Conservation (phyloP, 2,797 vertebrate genomes). For the Manis crassicaudata region DNA sequence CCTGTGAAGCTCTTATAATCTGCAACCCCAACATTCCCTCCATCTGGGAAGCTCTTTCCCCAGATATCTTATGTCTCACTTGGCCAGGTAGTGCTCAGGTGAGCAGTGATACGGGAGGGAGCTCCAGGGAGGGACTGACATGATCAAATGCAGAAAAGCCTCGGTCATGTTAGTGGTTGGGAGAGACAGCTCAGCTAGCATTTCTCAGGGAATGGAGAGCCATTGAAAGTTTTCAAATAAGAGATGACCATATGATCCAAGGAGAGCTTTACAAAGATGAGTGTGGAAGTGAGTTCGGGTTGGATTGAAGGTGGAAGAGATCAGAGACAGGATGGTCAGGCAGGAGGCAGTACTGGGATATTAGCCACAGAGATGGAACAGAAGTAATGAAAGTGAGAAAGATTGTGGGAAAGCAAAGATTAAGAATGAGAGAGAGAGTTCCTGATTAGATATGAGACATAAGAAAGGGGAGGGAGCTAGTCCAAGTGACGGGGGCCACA, state of each 20-base stretch:
- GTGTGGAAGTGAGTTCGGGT: background rate
- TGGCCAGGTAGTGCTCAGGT: background rate
- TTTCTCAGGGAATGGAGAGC: background rate
- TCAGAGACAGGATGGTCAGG: background rate
- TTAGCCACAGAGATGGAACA: background rate
- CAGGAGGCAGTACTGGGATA: background rate
- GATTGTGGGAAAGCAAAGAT: background rate
- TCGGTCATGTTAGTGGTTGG: background rate
- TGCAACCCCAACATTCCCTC: background rate
- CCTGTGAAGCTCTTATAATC: background rate
- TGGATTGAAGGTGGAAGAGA: background rate
- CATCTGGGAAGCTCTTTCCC: background rate
- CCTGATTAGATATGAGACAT: background rate
- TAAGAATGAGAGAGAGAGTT: background rate
- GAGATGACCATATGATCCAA: background rate
- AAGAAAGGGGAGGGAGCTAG: background rate
- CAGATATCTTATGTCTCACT: background rate
- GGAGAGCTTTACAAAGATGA: background rate
- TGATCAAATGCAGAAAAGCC: background rate
- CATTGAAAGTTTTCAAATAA: background rate
- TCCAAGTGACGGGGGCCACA: background rate
- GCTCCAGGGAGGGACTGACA: background rate
- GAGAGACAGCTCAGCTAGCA: background rate
- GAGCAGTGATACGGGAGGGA: background rate
- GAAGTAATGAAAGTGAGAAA: background rate